phyloP scores from a whole-genome alignment of 1,140 invertebrate genomes.

The Drosophila nikananu region DNA sequence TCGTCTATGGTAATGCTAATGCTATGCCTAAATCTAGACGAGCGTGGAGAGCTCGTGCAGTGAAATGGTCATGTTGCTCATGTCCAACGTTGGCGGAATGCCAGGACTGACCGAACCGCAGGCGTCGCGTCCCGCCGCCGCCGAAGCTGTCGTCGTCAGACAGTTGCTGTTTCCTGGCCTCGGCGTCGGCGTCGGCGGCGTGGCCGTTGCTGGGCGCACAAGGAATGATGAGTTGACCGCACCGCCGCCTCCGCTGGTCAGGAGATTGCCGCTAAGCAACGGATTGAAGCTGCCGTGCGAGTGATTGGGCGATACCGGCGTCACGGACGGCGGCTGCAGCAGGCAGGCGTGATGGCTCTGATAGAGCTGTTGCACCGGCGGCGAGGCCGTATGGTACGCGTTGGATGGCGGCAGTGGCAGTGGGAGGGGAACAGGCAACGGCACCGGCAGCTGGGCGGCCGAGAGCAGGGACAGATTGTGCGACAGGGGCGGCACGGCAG shows the following conservation, averaged over 20 bases:
- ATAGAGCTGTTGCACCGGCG: conserved; percentile 52
- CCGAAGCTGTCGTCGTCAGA: not conserved
- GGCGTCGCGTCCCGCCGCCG: conserved; percentile 85
- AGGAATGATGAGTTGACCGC: conserved; percentile 75
- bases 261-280: conserved; percentile 49
- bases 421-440: conserved; percentile 5
- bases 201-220: conserved; percentile 86
- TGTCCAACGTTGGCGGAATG: conserved; percentile 88
- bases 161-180: conserved; percentile 60
- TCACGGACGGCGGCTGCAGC: conserved; percentile 71
- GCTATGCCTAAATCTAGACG: conserved; percentile 84
- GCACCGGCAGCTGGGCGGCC: conserved; percentile 22
- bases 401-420: conserved; percentile 17
- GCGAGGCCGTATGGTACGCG: conserved; percentile 40
- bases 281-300: conserved; percentile 85
- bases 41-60: conserved; percentile 90
- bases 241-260: conserved; percentile 29
- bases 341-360: conserved; percentile 43
- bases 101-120: conserved; percentile 89
- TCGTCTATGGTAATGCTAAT: conserved; percentile 35
- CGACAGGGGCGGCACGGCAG: not conserved
- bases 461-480: conserved; percentile 56
- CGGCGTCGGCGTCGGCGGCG: conserved; percentile 86
- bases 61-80: conserved; percentile 89
- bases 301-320: conserved; percentile 83